Evolutionary conservation across 2,113 vertebrate genomes (phyloP).

Genomic region (Melanerpes formicivorus): DNA sequence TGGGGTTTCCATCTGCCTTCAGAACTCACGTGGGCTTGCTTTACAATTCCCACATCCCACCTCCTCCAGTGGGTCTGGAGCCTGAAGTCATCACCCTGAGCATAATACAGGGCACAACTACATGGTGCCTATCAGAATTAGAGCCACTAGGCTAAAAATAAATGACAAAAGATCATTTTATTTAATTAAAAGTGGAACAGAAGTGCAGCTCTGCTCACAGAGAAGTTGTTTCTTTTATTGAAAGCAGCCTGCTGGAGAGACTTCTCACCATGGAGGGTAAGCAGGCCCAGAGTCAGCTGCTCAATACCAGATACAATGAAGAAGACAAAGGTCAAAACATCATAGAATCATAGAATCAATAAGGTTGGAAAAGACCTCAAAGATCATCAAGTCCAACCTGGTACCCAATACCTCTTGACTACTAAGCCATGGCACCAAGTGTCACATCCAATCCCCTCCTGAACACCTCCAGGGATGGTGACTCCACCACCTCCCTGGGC

Average conservation of each 20-base stretch:
- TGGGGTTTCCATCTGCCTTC: conserved; percentile 53
- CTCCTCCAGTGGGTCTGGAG: conserved; percentile 3
- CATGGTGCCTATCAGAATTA: neutral
- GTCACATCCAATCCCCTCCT: no score
- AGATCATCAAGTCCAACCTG: no score
- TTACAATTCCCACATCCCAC: conserved; percentile 50
- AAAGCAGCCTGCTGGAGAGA: neutral
- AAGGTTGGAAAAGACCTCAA: no score
- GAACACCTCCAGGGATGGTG: no score
- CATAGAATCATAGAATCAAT: no score
- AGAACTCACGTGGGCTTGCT: conserved; percentile 2
- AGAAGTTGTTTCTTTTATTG: no score
- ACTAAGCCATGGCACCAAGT: no score
- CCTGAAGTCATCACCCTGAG: neutral
- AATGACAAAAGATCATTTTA: neutral
- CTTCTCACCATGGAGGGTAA: neutral
- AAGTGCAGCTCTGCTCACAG: neutral
- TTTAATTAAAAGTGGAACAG: neutral
- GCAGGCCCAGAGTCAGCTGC: neutral
- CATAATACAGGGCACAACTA: neutral
- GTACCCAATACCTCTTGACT: no score
- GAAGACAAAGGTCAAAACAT: neutral
- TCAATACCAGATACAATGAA: neutral
- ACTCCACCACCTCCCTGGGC: no score
- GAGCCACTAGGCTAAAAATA: neutral